phyloP scores from a whole-genome alignment of 2,797 vertebrate genomes.

The Fistularia commersonii region DNA sequence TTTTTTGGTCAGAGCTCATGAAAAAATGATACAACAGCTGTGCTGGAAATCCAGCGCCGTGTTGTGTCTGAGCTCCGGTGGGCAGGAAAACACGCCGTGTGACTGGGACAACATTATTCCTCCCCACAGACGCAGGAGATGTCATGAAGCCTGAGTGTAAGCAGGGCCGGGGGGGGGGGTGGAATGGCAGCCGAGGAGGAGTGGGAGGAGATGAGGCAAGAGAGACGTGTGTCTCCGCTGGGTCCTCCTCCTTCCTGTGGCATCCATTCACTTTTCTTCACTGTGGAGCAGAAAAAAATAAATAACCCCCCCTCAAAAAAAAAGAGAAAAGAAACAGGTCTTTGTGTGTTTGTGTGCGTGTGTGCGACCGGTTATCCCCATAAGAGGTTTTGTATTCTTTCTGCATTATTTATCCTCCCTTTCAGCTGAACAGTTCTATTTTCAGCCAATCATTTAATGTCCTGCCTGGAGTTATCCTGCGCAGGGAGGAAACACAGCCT shows the following conservation, averaged over 20 bases:
- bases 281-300: constrained; percentile 27
- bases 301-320: constrained; percentile 3
- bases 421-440: constrained; percentile 69
- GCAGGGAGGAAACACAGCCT: constrained; percentile 33
- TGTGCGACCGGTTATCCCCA: constrained; percentile 59
- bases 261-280: constrained; percentile 72
- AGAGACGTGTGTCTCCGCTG: constrained; percentile 63
- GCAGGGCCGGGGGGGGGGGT: constrained; percentile 25
- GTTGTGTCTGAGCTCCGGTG: constrained; percentile 59
- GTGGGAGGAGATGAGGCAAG: constrained; percentile 68
- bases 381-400: constrained; percentile 67
- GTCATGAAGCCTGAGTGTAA: constrained; percentile 66
- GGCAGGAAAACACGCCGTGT: constrained; percentile 62
- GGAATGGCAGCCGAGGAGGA: constrained; percentile 58
- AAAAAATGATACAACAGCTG: constrained; percentile 49
- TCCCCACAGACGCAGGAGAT: constrained; percentile 57
- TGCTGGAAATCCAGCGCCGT: constrained; percentile 40
- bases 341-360: constrained; percentile 21
- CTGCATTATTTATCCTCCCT: constrained; percentile 69
- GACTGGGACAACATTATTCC: constrained; percentile 64
- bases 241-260: constrained; percentile 69
- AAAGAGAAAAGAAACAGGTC: neutral
- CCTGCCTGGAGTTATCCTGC: constrained; percentile 47
- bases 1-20: constrained; percentile 46
- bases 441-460: constrained; percentile 58